Percentiles rank a stretch among this genome's conserved stretches.
Evolutionary conservation across 2,113 vertebrate genomes (phyloP).

Genomic region (Channa argus): DNA sequence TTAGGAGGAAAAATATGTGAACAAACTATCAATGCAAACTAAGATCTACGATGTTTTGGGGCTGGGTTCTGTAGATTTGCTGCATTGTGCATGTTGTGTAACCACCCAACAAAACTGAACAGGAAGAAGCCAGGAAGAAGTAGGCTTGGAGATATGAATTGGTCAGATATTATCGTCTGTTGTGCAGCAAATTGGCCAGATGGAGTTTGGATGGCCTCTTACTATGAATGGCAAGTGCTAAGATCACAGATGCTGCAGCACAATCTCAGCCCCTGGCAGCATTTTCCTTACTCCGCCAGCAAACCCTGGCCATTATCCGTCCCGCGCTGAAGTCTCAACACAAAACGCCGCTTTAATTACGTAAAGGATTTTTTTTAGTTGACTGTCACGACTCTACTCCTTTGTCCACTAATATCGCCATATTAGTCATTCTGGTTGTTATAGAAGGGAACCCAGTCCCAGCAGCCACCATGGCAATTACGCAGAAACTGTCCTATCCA

Average conservation of each 20-base stretch:
- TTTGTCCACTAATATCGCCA: constrained; percentile 53
- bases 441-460: constrained; percentile 81
- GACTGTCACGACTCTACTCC: constrained; percentile 29
- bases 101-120: background rate
- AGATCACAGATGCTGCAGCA: background rate
- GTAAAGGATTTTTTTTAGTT: constrained; percentile 47
- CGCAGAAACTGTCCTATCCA: constrained; percentile 48
- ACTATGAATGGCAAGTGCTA: background rate
- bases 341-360: constrained; percentile 44
- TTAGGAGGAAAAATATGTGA: background rate
- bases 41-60: background rate
- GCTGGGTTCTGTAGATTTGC: background rate
- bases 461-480: constrained; percentile 80
- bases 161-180: background rate
- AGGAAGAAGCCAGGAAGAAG: background rate
- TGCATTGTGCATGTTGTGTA: background rate
- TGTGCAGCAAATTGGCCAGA: background rate
- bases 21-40: background rate
- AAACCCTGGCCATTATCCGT: constrained; percentile 41
- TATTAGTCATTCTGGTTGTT: constrained; percentile 79
- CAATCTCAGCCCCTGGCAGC: constrained; percentile 3
- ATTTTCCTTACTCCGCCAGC: constrained; percentile 38
- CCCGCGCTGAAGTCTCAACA: constrained; percentile 10
- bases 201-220: background rate
- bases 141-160: too few species aligned